Percentiles rank a stretch among this genome's conserved stretches.
Evolutionary conservation across 2,888 invertebrate genomes (phyloP).

Genomic region (Agelastica alni): DNA sequence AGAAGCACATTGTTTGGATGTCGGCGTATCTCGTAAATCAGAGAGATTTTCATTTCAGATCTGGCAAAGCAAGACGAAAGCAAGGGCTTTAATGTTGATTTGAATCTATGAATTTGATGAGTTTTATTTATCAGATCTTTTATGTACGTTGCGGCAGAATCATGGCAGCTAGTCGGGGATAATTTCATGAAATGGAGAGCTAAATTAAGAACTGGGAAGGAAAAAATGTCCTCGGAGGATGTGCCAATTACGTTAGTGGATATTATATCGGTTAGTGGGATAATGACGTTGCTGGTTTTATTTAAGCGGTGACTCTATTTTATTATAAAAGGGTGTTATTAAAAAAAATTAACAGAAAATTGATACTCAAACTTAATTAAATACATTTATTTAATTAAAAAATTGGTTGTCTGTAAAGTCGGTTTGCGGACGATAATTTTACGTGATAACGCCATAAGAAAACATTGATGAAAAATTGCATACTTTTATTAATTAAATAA

Average conservation of each 20-base stretch:
- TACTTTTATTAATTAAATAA: too few relatives aligned
- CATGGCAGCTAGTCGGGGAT: constrained; percentile 15
- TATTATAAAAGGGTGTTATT: too few relatives aligned
- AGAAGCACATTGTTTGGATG: constrained; percentile 56
- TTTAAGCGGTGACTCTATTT: neutral
- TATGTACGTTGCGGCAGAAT: constrained; percentile 37
- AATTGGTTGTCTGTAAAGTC: too few relatives aligned
- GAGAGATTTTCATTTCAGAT: constrained; percentile 56
- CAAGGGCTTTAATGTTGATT: constrained; percentile 57
- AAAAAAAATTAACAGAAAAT: too few relatives aligned
- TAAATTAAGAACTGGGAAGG: neutral
- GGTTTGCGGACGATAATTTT: too few relatives aligned
- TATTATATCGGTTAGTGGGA: constrained; percentile 11
- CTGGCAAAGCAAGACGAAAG: constrained; percentile 46
- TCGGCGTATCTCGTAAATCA: constrained; percentile 52
- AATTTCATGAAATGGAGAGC: constrained; percentile 9
- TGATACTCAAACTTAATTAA: too few relatives aligned
- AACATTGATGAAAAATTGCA: too few relatives aligned
- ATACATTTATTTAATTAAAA: too few relatives aligned
- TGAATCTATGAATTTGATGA: constrained; percentile 56
- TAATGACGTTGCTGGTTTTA: constrained; percentile 6
- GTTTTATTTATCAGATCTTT: constrained; percentile 56
- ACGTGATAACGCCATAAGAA: too few relatives aligned
- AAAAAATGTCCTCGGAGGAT: neutral
- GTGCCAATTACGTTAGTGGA: constrained; percentile 9